Base-by-base conservation (phyloP, 2,797 vertebrate genomes). In the Salmo trutta region DNA sequence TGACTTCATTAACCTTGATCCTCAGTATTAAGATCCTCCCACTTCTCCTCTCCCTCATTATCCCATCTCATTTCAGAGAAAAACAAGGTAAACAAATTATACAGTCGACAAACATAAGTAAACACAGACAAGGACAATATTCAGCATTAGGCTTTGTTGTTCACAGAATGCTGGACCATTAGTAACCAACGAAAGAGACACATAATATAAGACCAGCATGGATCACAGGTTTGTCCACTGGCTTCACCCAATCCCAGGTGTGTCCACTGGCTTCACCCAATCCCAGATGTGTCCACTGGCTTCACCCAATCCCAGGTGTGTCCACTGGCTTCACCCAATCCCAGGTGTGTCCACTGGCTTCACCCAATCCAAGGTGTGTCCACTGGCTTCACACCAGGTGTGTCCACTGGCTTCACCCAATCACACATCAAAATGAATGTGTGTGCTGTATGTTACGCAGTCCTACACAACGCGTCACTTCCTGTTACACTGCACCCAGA, bases 1-100 rank as follows among this genome's bases (percentile, higher is more conserved):
- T 80, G 86, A 86, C 86, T 88, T 90, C 84, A 88, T 91, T 91
- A 91, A 90, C 87, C 88, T 88, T 87, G 88, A 91, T 83, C 76
- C 78, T 85, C 75, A 6, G 80, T 78, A 83, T 79, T 77, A 89
- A 86, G 84, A 56, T 70, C 79, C 85, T 17, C 29, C 41, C 12
- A 47, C 41, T 47, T 14, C 41, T 47, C 10, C 85, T 17, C 29
- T 73, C 1, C n/a, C 52, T 31, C 6, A 53, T 72, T 53, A 53
- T 52, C 29, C 27, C 15, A 29, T 68, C 29, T 68, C 36, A 17
- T 36, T 14, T 68, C 8, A 41, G 27, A n/a, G 74, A 78, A 77
- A 79, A 68, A 52, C 62, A 71, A 78, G 72, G 71, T 77, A 16
- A 75, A 83, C 71, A 82, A 80, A 84, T 59, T 82, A 76, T 79